These are phyloP conservation scores for Paragorgia papillata DNA, from an alignment of 92 coral and sea anemone species.

Conservation along the genomic window DNA sequence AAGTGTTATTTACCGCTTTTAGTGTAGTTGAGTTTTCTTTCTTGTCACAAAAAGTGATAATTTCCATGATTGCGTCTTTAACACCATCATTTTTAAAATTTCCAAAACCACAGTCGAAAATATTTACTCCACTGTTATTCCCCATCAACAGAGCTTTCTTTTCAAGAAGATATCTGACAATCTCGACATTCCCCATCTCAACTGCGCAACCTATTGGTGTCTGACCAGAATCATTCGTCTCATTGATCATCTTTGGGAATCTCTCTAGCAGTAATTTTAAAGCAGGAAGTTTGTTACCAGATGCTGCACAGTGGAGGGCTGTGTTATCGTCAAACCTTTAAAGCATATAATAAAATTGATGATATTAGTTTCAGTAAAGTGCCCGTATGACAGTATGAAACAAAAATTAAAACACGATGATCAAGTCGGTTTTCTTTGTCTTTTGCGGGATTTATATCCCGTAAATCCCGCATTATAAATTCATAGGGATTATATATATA, in stretches of 20 bases:
- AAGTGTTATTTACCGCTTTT: not conserved
- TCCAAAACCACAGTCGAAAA: conserved; percentile 29
- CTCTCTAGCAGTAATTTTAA: not conserved
- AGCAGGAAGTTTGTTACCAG: not conserved
- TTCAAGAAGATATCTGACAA: not conserved
- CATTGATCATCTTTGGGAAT: not conserved
- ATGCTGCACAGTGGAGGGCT: not conserved
- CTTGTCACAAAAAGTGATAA: conserved; percentile 4
- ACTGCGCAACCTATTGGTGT: not conserved
- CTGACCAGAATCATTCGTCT: conserved; percentile 1
- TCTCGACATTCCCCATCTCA: not conserved
- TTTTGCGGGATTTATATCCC: too few species aligned
- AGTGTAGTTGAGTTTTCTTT: not conserved
- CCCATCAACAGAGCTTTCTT: not conserved
- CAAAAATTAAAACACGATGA: too few species aligned
- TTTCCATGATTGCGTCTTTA: conserved; percentile 1
- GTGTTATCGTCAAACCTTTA: conserved; percentile 2
- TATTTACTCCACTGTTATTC: not conserved
- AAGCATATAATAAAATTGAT: too few species aligned
- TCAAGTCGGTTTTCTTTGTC: too few species aligned
- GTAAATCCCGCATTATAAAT: too few species aligned
- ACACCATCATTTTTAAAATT: conserved; percentile 15
- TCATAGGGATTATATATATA: too few species aligned
- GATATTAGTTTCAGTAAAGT: too few species aligned
- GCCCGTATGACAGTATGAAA: too few species aligned